These are phyloP conservation scores for Amazona vittata DNA, from an alignment of 2,113 vertebrate species.

Conservation along the genomic window DNA sequence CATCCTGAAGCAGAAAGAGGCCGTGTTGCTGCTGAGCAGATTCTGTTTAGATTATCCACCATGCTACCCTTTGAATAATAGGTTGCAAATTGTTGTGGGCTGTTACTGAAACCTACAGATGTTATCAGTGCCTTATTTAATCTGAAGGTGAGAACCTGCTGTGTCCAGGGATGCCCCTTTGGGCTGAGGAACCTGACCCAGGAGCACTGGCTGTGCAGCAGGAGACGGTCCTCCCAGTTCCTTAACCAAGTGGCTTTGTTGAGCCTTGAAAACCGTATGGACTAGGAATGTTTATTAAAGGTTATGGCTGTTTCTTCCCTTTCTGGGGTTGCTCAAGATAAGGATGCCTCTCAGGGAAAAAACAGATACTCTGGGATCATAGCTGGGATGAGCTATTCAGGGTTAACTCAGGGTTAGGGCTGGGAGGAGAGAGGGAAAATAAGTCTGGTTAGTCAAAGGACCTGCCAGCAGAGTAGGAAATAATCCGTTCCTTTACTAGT, in stretches of 20 bases:
- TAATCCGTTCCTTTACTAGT: not conserved
- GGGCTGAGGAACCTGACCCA: accelerated
- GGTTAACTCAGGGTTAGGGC: not conserved
- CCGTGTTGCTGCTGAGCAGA: not conserved
- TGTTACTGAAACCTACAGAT: not conserved
- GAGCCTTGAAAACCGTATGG: not conserved
- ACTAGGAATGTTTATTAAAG: not conserved
- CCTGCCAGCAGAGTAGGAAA: not conserved
- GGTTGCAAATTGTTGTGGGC: not conserved
- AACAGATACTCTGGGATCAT: too few relatives aligned
- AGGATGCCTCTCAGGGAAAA: not conserved
- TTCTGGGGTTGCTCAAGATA: not conserved
- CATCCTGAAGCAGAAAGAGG: not conserved
- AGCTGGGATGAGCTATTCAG: not conserved
- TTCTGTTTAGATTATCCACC: not conserved
- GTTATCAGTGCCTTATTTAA: not conserved
- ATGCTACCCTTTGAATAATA: not conserved
- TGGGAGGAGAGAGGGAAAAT: not conserved
- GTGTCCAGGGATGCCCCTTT: not conserved
- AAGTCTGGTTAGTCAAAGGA: not conserved
- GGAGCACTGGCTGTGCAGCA: not conserved
- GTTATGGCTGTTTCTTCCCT: not conserved
- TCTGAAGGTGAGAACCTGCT: not conserved
- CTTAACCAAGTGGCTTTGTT: not conserved
- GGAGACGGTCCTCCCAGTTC: not conserved